Evolutionary conservation across 2,888 invertebrate genomes (phyloP), one percentile per base, ranked within the genome.

Genomic region (Lasioglossum figueresi): DNA sequence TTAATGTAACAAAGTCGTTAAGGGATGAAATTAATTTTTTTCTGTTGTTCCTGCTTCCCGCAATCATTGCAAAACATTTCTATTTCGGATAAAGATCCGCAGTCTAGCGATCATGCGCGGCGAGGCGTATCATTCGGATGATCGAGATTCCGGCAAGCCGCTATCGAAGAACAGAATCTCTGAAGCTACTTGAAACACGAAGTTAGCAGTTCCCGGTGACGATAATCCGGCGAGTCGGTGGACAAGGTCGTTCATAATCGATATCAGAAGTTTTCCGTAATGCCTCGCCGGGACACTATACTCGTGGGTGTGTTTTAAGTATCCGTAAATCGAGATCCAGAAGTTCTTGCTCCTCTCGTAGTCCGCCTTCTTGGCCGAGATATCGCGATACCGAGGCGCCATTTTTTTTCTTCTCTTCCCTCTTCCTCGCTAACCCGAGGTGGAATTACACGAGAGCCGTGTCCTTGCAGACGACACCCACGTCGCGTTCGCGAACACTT

Each of bases 391-490:
- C 85, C 52, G 79, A 85, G 85, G 63, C 75, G 78, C 84, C 78
- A 76, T 74, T 83, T 82, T 71, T 85, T 23, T 27, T 71, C 16
- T 5, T 14, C 27, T 31, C 27, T 27, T 45, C 12, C 16, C 37
- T 10, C 14, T 31, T 71, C 70, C 34, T 43, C 27, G 73, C 73
- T 52, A 45, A 40, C 82, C 71, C 77, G 85, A 82, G 82, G 23
- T 88, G 85, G 84, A 89, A 88, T 89, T 89, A 88, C 85, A 88
- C 83, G 84, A 88, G 84, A 88, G 77, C 52, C 83, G 77, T 82
- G 90, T 87, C 90, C 90, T 90, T 90, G 90, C 80, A 43, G 82
- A 76, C 84, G 80, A 89, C 89, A 89, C 89, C 89, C 89, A 89
- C 89, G 83, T 87, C 73, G 81, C 82, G 81, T 87, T 52, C 81